Evolutionary conservation across 1,140 invertebrate genomes (phyloP).

Genomic region (Cydia amplana): DNA sequence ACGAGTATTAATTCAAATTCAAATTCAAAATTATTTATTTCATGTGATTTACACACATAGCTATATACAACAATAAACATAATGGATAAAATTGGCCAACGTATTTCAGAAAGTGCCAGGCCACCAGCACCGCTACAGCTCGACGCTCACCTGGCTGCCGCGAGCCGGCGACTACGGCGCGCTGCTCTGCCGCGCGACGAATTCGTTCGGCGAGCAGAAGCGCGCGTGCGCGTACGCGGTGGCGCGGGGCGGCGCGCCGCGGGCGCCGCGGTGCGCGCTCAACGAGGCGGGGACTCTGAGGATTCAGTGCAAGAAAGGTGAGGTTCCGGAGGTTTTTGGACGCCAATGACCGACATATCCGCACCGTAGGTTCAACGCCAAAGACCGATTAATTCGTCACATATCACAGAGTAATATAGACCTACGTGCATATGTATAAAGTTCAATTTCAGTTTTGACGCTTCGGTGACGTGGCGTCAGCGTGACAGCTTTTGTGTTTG

Average conservation of each 20-base stretch:
- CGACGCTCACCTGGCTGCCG: slow-evolving; percentile 62
- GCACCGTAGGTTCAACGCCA: no score
- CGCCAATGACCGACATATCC: no score
- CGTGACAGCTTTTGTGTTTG: no score
- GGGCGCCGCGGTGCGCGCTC: slow-evolving; percentile 54
- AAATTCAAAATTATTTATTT: no score
- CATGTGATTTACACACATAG: no score
- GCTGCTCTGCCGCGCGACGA: slow-evolving; percentile 61
- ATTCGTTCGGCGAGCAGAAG: slow-evolving; percentile 65
- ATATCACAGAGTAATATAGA: no score
- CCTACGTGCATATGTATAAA: no score
- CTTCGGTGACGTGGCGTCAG: no score
- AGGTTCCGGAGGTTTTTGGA: not conserved
- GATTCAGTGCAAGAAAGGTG: slow-evolving; percentile 65
- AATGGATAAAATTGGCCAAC: slow-evolving; percentile 54
- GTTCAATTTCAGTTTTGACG: no score
- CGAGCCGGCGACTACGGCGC: slow-evolving; percentile 53
- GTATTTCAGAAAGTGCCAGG: slow-evolving; percentile 52
- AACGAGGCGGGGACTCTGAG: slow-evolving; percentile 44
- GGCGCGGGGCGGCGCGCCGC: slow-evolving; percentile 50
- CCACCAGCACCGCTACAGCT: slow-evolving; percentile 57
- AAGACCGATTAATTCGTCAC: no score
- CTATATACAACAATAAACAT: no score
- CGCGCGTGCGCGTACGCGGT: slow-evolving; percentile 57
- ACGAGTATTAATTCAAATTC: no score